Evolutionary conservation across 2,797 vertebrate species (phyloP), one percentile per base, ranked within the genome.

Genomic region (Gadopsis bispinosus): DNA sequence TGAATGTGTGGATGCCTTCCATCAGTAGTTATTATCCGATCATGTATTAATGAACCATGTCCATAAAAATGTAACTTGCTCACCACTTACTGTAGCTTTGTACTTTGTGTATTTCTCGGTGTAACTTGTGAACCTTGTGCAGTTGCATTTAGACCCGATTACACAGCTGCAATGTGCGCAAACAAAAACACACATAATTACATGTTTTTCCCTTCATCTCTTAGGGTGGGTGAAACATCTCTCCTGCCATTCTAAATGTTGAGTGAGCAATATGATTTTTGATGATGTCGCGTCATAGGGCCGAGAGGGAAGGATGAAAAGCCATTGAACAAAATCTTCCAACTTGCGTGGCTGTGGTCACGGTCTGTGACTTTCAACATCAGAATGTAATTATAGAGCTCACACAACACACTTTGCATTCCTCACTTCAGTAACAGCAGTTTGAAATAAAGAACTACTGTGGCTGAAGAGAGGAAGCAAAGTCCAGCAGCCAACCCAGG

Each of bases 401-500:
- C 61, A 62, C 22, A 19, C 19, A 68, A 39, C 45, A 59, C 37
- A 64, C 11, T 53, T 66, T 71, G 10, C 33, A 50, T 62, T 54
- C 12, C 17, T 68, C 5, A 11, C 17, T 53, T 73, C 26, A 51
- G 39, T 39, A 26, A 35, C 45, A 58, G 39, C 37, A 39, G 31
- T 69, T 64, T 76, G 37, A 75, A 63, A 69, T 47, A 55, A 69
- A 39, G 41, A 71, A 29, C 12, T 11, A 17, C 56, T 20, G 10
- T 1, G 3, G 16, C 51, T 51, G 47, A 58, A 69, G 50, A 69
- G 59, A 75, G 7, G 50, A 51, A 72, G 68, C 50, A 73, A 71
- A 74, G 75, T 62, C 75, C 60, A 59, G 66, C 26, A 51, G 59
- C 29, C 37, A 37, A 37, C 51, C 59, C 22, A 37, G 63, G 66